Conservation (phyloP, 2,113 vertebrate genomes). For the Percina caprodes region DNA sequence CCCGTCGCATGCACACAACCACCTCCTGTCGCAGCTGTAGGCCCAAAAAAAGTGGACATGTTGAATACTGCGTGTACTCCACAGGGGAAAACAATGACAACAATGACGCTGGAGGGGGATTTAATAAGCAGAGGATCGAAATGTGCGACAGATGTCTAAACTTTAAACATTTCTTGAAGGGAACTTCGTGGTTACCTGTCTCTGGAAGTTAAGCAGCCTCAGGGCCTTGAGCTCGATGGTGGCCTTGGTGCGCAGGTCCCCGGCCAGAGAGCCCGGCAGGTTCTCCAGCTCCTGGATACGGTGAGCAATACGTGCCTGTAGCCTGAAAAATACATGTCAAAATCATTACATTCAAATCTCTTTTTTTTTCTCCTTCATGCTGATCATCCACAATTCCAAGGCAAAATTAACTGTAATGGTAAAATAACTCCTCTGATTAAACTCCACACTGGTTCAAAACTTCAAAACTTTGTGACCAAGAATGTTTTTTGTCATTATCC, state of each 20-base stretch:
- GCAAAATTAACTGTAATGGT: too few species aligned
- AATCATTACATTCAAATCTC: not conserved
- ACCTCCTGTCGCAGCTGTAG: conserved; percentile 94
- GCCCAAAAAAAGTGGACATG: not conserved
- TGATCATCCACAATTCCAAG: too few species aligned
- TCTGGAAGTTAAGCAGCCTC: conserved; percentile 96
- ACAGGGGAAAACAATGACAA: not conserved
- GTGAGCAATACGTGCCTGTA: conserved; percentile 96
- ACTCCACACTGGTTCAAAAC: too few species aligned
- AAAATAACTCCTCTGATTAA: too few species aligned
- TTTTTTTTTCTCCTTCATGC: too few species aligned
- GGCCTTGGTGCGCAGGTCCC: conserved; percentile 96
- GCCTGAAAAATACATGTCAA: conserved; percentile 69
- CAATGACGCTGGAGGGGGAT: not conserved
- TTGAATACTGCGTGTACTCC: not conserved
- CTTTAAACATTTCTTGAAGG: too few species aligned
- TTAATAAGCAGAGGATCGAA: too few species aligned
- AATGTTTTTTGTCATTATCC: too few species aligned
- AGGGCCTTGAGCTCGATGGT: conserved; percentile 97
- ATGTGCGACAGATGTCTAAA: not conserved
- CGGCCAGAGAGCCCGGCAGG: conserved; percentile 93
- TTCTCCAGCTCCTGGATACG: conserved; percentile 97
- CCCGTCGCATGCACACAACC: conserved; percentile 97
- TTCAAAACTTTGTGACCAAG: too few species aligned
- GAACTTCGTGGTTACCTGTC: conserved; percentile 86